Percentiles rank a stretch among this genome's conserved stretches.
Evolutionary conservation across 2,113 vertebrate genomes (phyloP).

Genomic region (Leptocoma aspasia): DNA sequence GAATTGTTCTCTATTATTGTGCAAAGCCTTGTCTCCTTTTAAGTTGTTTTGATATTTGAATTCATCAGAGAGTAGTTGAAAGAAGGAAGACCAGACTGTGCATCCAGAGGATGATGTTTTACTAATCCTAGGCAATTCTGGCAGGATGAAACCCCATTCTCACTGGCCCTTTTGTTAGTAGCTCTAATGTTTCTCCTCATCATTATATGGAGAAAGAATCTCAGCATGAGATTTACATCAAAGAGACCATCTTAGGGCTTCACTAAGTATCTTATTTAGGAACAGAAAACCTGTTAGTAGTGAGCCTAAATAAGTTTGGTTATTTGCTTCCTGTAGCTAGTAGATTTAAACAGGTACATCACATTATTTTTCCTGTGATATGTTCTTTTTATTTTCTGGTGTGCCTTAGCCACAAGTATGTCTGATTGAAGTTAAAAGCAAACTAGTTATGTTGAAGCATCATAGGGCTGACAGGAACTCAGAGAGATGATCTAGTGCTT

Average conservation of each 20-base stretch:
- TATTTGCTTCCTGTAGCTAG: neutral
- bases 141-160: slow-evolving; percentile 16
- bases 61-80: neutral
- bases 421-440: slow-evolving; percentile 20
- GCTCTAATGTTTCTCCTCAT: neutral
- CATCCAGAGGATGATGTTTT: neutral
- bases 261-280: neutral
- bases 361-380: neutral
- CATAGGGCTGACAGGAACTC: neutral
- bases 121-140: slow-evolving; percentile 32
- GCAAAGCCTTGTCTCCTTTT: neutral
- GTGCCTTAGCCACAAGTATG: neutral
- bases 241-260: slow-evolving; percentile 9
- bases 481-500: slow-evolving; percentile 18
- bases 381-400: neutral
- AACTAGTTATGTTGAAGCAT: slow-evolving; percentile 12
- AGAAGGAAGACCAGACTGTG: neutral
- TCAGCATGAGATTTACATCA: slow-evolving; percentile 30
- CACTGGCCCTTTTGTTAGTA: neutral
- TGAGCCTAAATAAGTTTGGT: neutral
- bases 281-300: neutral
- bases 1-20: neutral
- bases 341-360: neutral
- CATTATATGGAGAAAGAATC: slow-evolving; percentile 18
- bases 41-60: neutral